These are phyloP conservation scores for Lutra lutra DNA, from an alignment of 2,797 vertebrate species.

Conservation along the genomic window DNA sequence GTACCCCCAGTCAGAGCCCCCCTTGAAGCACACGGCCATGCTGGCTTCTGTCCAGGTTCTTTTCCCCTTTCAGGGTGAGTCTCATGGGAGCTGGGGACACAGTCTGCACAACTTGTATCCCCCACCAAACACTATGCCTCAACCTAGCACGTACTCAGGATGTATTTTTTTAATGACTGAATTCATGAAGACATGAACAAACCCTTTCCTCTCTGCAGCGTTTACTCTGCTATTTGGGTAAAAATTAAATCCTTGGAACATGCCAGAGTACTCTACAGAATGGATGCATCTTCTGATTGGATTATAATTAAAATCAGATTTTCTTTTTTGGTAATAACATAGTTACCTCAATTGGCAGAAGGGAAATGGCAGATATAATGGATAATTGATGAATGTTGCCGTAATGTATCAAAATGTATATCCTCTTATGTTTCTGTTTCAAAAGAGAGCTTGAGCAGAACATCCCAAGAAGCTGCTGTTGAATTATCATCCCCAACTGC, in stretches of 20 bases:
- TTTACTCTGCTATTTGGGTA: conserved; percentile 20
- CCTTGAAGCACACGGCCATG: fast-evolving
- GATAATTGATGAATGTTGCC: conserved; percentile 53
- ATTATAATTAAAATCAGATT: conserved; percentile 74
- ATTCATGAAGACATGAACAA: background rate
- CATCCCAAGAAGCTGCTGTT: background rate
- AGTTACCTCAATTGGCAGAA: conserved; percentile 59
- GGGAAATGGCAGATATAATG: conserved; percentile 59
- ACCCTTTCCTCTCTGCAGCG: background rate
- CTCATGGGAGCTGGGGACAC: background rate
- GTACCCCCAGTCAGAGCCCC: background rate
- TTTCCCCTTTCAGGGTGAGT: background rate
- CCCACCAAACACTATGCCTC: background rate
- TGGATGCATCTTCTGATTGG: conserved; percentile 69
- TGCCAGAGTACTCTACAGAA: conserved; percentile 67
- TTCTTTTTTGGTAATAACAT: conserved; percentile 43
- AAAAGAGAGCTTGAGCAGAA: background rate
- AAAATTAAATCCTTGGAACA: conserved; percentile 68
- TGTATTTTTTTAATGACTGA: background rate
- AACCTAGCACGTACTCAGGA: no score
- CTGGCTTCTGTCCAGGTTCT: background rate
- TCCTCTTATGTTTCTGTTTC: conserved; percentile 10
- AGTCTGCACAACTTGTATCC: background rate
- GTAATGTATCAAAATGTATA: conserved; percentile 59
- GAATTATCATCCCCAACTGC: background rate